Evolutionary conservation across 2,888 invertebrate genomes (phyloP).

Genomic region (Dynastes tityus): DNA sequence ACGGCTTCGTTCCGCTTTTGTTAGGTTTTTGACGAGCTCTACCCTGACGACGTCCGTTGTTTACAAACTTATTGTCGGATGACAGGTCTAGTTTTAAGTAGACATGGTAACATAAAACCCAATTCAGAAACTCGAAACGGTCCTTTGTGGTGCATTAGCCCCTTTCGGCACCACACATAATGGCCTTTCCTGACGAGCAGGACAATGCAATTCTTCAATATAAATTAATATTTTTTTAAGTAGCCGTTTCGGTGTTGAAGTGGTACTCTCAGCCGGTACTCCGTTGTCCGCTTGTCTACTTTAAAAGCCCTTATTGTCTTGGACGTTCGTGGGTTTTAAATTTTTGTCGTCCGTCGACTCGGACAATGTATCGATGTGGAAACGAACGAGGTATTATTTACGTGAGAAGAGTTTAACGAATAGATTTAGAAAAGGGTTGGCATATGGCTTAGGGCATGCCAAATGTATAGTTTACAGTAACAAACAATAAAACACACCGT

Average conservation of each 20-base stretch:
- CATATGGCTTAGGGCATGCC: neutral
- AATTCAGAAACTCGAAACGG: slow-evolving; percentile 46
- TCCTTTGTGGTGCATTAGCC: slow-evolving; percentile 45
- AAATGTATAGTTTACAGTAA: no score
- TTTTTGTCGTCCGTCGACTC: neutral
- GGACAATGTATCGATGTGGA: neutral
- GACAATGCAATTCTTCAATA: slow-evolving; percentile 33
- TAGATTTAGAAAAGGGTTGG: neutral
- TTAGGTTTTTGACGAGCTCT: slow-evolving; percentile 21
- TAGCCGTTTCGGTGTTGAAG: slow-evolving; percentile 43
- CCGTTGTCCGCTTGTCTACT: slow-evolving; percentile 9
- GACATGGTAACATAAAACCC: slow-evolving; percentile 45
- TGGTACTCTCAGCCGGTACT: slow-evolving; percentile 20
- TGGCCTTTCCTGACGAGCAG: neutral
- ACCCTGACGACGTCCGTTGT: slow-evolving; percentile 55
- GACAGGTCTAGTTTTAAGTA: slow-evolving; percentile 54
- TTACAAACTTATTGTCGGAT: slow-evolving; percentile 59
- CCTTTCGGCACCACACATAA: slow-evolving; percentile 41
- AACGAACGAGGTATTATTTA: slow-evolving; percentile 9
- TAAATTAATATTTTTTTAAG: slow-evolving; percentile 48
- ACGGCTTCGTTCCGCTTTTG: slow-evolving; percentile 6
- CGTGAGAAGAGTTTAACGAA: slow-evolving; percentile 22
- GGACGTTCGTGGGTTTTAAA: neutral
- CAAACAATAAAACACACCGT: no score
- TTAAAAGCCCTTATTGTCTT: slow-evolving; percentile 6